A percentile compares a stretch with the other conserved stretches of the same genome.
phyloP scores from a whole-genome alignment of 2,888 invertebrate genomes.

The Oxyscelio sp. region DNA sequence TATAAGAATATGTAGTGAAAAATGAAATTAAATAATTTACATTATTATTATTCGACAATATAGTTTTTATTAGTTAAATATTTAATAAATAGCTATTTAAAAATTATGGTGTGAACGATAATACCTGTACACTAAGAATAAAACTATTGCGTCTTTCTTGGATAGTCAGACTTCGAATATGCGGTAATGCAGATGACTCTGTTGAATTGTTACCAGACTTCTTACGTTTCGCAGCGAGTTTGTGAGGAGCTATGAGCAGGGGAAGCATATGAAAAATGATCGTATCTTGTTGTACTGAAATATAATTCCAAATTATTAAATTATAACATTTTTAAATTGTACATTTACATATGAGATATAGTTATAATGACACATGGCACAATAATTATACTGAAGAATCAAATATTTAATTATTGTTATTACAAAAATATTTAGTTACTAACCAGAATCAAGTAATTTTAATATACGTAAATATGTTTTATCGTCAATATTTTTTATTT shows the following conservation, averaged over 20 bases:
- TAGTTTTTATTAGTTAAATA: not conserved
- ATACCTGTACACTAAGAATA: not conserved
- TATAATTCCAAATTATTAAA: not conserved
- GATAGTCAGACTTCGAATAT: not conserved
- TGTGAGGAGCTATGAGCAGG: not conserved
- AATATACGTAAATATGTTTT: not conserved
- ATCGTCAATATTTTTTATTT: conserved; percentile 4
- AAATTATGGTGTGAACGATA: not conserved
- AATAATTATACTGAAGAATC: conserved; percentile 5
- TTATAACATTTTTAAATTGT: not conserved
- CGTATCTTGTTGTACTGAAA: conserved; percentile 3
- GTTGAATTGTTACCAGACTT: too few species aligned
- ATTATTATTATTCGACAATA: too few species aligned
- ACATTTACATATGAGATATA: too few species aligned
- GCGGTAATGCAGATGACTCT: not conserved
- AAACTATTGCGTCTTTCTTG: conserved; percentile 6
- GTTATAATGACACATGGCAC: not conserved
- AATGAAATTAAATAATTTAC: too few species aligned
- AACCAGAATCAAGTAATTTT: not conserved
- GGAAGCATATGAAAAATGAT: conserved; percentile 9
- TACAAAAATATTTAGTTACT: not conserved
- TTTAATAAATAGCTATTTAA: not conserved
- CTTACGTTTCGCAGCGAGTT: conserved; percentile 4
- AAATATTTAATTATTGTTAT: conserved; percentile 5
- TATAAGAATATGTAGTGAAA: conserved; percentile 3